These are phyloP conservation scores for Maniola hyperantus DNA, from an alignment of 2,888 invertebrate species.

Conservation along the genomic window DNA sequence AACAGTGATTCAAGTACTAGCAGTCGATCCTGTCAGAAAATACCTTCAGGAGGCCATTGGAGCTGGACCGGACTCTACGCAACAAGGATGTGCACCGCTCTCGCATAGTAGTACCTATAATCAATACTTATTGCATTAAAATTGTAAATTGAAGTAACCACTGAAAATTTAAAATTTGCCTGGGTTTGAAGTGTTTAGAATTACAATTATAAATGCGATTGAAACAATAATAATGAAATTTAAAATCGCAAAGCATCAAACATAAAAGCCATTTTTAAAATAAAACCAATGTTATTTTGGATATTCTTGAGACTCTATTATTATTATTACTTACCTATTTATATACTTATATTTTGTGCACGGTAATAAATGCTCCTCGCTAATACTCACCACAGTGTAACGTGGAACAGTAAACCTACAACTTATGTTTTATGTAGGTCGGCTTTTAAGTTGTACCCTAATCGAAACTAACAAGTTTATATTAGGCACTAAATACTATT, in stretches of 20 bases:
- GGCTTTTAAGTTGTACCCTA: not conserved
- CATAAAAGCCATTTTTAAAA: not conserved
- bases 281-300: not conserved
- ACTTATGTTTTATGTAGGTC: not conserved
- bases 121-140: no score
- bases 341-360: constrained; percentile 39
- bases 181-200: not conserved
- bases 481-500: not conserved
- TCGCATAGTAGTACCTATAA: no score
- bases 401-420: constrained; percentile 41
- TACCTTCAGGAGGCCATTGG: no score
- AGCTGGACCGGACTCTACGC: no score
- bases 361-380: constrained; percentile 55
- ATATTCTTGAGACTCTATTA: not conserved
- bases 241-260: not conserved
- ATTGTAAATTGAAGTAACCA: not conserved
- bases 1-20: no score
- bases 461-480: not conserved
- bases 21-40: no score
- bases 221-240: not conserved
- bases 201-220: not conserved
- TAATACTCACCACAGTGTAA: constrained; percentile 51
- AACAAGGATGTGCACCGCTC: no score
- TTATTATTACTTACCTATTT: no score
- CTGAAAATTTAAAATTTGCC: not conserved